A percentile compares a stretch with the other conserved stretches of the same genome.
Conservation (phyloP, 2,888 invertebrate genomes). For the Tetragonisca angustula region DNA sequence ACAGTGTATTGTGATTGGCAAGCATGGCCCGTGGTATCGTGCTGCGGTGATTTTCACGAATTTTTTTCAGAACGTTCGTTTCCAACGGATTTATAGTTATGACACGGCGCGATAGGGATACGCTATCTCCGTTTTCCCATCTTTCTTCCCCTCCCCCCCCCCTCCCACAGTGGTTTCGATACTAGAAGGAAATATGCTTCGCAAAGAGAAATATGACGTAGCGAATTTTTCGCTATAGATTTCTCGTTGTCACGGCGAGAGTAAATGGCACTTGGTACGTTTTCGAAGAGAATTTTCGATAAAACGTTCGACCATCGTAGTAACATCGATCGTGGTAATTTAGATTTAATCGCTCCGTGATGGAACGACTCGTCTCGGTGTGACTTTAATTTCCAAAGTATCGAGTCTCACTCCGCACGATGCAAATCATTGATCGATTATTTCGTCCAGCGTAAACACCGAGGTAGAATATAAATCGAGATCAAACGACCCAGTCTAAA, state of each 20-base stretch:
- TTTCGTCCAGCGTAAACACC: neutral
- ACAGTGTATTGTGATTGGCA: neutral
- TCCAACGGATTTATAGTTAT: constrained; percentile 13
- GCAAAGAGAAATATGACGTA: neutral
- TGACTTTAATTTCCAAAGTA: neutral
- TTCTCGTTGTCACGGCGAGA: neutral
- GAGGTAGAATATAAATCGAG: neutral
- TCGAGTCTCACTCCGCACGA: neutral
- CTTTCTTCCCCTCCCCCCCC: neutral
- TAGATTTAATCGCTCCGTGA: neutral
- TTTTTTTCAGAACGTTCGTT: neutral
- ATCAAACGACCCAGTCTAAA: neutral
- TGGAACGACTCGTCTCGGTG: neutral
- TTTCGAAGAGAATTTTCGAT: neutral
- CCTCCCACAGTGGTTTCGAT: no score
- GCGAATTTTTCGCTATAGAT: neutral
- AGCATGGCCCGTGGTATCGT: neutral
- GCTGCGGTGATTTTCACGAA: constrained; percentile 1
- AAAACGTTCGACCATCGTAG: neutral
- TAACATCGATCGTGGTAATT: neutral
- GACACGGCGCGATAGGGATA: neutral
- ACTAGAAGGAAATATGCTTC: neutral
- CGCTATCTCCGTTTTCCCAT: neutral
- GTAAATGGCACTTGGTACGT: neutral
- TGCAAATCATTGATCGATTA: neutral